These are phyloP conservation scores for Aphyosemion australe DNA, from an alignment of 2,113 vertebrate genomes.

Conservation along the genomic window DNA sequence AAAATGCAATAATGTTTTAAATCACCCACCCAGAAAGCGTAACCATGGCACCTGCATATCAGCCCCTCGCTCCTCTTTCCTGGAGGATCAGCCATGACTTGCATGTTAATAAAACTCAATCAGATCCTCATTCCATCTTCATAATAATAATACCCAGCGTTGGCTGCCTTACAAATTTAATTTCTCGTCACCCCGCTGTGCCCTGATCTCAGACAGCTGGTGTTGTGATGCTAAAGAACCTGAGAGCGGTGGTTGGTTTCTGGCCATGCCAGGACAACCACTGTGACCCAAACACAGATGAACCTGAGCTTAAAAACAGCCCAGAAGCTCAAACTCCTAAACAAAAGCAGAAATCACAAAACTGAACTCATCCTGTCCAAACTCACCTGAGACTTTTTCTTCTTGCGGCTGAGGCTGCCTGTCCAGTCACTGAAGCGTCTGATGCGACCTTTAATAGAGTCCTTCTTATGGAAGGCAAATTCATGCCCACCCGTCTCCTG, in stretches of 20 bases:
- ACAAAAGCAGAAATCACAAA: background rate
- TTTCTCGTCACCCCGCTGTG: constrained; percentile 55
- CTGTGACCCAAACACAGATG: constrained; percentile 41
- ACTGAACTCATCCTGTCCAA: fast-evolving
- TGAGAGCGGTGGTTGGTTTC: constrained; percentile 48
- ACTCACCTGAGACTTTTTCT: constrained; percentile 89
- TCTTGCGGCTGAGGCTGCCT: constrained; percentile 92
- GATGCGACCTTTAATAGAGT: constrained; percentile 88
- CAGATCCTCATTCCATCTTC: constrained; percentile 18
- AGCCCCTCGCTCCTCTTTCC: constrained; percentile 25
- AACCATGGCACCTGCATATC: constrained; percentile 23
- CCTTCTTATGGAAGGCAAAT: constrained; percentile 83
- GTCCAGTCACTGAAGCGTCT: constrained; percentile 96
- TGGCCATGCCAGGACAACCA: constrained; percentile 47
- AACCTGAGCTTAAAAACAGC: background rate
- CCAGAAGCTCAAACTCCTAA: background rate
- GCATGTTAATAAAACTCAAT: constrained; percentile 9
- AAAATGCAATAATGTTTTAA: background rate
- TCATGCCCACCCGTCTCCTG: constrained; percentile 69
- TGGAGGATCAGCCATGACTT: constrained; percentile 16
- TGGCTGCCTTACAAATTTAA: constrained; percentile 47
- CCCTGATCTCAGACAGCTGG: constrained; percentile 66
- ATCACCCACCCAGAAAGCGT: constrained; percentile 44
- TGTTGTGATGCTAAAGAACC: constrained; percentile 53
- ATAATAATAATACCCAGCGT: constrained; percentile 13